Evolutionary conservation across 2,797 vertebrate species (phyloP), one percentile per base, ranked within the genome.

Genomic region (Otus scops): DNA sequence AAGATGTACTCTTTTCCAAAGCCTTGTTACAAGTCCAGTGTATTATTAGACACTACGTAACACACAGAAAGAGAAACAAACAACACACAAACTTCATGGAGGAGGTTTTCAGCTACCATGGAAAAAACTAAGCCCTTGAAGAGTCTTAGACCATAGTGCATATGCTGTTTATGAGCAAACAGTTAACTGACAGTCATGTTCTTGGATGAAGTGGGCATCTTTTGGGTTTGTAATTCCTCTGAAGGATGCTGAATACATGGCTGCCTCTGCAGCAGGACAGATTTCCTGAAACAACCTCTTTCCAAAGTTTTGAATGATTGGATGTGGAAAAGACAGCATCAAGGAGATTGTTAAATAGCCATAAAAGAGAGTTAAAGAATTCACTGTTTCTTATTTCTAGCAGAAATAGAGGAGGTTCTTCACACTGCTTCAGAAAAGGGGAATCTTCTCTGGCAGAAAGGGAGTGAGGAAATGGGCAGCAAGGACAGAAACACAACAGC

Each of bases 401-500:
- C 48, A 82, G 69, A 82, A 89, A 71, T 5, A 50, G 19, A 91
- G 26, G n/a, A 53, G 54, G 79, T 94, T 88, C 59, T 88, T 84
- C 59, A 75, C 27, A 22, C 12, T 88, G 36, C n/a, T 76, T 88
- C 67, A 63, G 67, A 65, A 76, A 84, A 88, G 19, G 39, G 27
- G 18, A 89, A 59, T 70, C 43, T 93, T 86, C 56, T 63, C 59
- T 0, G 1, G 57, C 36, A 89, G 79, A 92, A 47, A 65, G 57
- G 36, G 83, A 80, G 54, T 47, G 34, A 32, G 24, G 70, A 93
- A 92, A 77, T 22, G 50, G 82, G 83, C 93, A 92, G 79, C 36
- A 26, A 90, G 83, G 74, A 91, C 59, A 87, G 77, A 96, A 76
- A 69, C 70, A 79, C 56, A 90, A 61, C 77, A 90, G 88, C 81